Evolutionary conservation across 1,140 invertebrate genomes (phyloP).

Genomic region (Sesamia nonagrioides): DNA sequence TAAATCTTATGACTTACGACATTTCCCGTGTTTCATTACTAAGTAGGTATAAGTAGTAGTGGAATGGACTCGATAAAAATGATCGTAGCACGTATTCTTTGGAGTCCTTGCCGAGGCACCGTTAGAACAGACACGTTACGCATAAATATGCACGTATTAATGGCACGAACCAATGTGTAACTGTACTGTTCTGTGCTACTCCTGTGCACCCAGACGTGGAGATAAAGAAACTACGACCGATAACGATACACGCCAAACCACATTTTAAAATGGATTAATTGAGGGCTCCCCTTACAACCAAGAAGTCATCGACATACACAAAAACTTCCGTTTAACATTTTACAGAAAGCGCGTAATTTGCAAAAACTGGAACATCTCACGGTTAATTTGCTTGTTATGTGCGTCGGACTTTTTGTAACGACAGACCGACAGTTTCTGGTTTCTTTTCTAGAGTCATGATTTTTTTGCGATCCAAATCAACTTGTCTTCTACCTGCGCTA

Average conservation of each 20-base stretch:
- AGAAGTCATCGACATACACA: neutral
- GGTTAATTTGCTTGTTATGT: slow-evolving; percentile 60
- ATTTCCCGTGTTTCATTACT: slow-evolving; percentile 53
- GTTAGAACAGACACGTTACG: slow-evolving; percentile 82
- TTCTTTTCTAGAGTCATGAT: slow-evolving; percentile 51
- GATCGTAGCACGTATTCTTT: slow-evolving; percentile 64
- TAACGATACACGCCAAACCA: slow-evolving; percentile 41
- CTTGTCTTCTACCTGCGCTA: slow-evolving; percentile 44
- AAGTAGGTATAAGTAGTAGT: slow-evolving; percentile 12
- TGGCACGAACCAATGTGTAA: slow-evolving; percentile 82
- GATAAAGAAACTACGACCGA: slow-evolving; percentile 67
- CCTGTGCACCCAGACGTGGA: slow-evolving; percentile 75
- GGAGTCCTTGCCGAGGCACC: slow-evolving; percentile 75
- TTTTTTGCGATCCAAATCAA: slow-evolving; percentile 51
- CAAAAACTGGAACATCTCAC: slow-evolving; percentile 60
- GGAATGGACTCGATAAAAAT: slow-evolving; percentile 49
- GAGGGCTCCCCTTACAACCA: neutral
- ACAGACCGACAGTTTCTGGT: slow-evolving; percentile 51
- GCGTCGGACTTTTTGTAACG: slow-evolving; percentile 51
- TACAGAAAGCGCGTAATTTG: slow-evolving; percentile 52
- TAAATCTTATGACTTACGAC: slow-evolving; percentile 51
- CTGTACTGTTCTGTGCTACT: slow-evolving; percentile 77
- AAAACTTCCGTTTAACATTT: neutral
- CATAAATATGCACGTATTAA: slow-evolving; percentile 86
- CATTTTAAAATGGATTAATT: slow-evolving; percentile 9